Evolutionary conservation across 2,888 invertebrate species (phyloP).

Genomic region (Phengaris alcon): DNA sequence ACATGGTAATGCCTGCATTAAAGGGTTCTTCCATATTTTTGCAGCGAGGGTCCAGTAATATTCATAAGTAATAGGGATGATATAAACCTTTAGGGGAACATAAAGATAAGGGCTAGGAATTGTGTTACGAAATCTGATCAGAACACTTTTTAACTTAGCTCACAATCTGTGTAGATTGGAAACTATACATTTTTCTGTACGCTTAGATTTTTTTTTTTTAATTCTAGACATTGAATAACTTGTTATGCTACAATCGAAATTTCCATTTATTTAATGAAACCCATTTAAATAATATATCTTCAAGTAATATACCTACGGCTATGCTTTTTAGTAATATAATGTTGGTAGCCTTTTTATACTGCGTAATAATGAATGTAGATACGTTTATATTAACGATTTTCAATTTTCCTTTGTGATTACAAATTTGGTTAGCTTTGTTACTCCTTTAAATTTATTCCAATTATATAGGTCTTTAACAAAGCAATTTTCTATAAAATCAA

Average conservation of each 20-base stretch:
- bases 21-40: constrained; percentile 23
- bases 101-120: constrained; percentile 21
- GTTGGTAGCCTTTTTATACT: background rate
- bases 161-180: constrained; percentile 32
- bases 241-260: background rate
- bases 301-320: background rate
- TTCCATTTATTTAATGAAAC: background rate
- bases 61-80: constrained; percentile 8
- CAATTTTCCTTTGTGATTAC: constrained; percentile 11
- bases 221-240: no score
- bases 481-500: background rate
- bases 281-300: background rate
- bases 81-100: constrained; percentile 13
- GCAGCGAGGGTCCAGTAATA: constrained; percentile 22
- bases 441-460: background rate
- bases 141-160: background rate
- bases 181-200: background rate
- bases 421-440: background rate
- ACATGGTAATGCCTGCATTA: constrained; percentile 23
- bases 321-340: background rate
- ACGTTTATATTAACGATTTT: background rate
- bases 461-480: background rate
- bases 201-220: background rate
- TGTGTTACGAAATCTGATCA: constrained; percentile 7
- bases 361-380: background rate